phyloP scores from a whole-genome alignment of 2,888 invertebrate genomes.

The Drosophila longiperda region DNA sequence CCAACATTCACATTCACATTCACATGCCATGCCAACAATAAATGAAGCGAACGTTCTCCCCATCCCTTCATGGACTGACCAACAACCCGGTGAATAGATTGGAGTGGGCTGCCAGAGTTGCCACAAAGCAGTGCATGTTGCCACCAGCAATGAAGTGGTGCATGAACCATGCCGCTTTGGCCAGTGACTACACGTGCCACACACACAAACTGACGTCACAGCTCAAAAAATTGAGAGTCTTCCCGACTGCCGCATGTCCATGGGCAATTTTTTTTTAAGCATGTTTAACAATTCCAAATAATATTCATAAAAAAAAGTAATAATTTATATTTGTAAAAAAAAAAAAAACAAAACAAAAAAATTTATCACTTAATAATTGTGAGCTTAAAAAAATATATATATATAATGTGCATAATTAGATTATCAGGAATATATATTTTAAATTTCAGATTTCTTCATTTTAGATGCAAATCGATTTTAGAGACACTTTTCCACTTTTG shows the following conservation, averaged over 20 bases:
- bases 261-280: not conserved
- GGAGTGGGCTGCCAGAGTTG: not conserved
- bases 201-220: conserved; percentile 29
- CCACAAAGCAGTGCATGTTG: conserved; percentile 13
- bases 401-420: not conserved
- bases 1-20: conserved; percentile 26
- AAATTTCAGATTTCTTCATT: not conserved
- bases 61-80: conserved; percentile 32
- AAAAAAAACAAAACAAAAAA: not conserved
- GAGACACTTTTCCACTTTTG: not conserved
- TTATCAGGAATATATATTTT: not conserved
- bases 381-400: not conserved
- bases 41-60: conserved; percentile 53
- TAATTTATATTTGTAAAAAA: not conserved
- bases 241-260: not conserved
- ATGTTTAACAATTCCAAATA: not conserved
- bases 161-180: conserved; percentile 55
- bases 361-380: not conserved
- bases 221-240: not conserved
- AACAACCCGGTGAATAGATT: not conserved
- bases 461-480: not conserved
- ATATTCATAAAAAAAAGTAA: not conserved
- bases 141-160: conserved; percentile 61
- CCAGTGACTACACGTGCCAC: conserved; percentile 69
- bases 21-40: conserved; percentile 52